A percentile compares a stretch with the other conserved stretches of the same genome.
Conservation (phyloP, 1,140 invertebrate species). For the Harpegnathos saltator region DNA sequence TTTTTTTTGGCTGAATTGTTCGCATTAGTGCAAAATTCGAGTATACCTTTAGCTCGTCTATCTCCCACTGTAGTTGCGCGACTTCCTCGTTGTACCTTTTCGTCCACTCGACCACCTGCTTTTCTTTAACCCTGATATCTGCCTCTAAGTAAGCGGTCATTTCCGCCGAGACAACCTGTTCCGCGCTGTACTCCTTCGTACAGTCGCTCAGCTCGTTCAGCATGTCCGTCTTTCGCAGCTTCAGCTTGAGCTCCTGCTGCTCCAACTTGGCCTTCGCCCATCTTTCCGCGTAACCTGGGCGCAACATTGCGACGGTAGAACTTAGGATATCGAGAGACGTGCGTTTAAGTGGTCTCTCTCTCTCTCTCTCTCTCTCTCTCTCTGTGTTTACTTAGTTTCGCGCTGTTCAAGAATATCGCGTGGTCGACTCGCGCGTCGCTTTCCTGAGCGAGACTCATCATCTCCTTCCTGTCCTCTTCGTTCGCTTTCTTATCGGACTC, state of each 20-base stretch:
- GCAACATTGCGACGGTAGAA: not conserved
- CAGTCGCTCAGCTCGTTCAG: conserved; percentile 62
- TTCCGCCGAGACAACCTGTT: conserved; percentile 71
- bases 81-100: conserved; percentile 74
- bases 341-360: not conserved
- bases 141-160: conserved; percentile 61
- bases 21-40: not conserved
- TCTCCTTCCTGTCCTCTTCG: not conserved
- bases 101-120: conserved; percentile 73
- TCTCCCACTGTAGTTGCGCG: conserved; percentile 71
- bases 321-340: not conserved
- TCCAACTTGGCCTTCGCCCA: conserved; percentile 76
- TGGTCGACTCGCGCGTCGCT: conserved; percentile 29
- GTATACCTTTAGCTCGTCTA: conserved; percentile 75
- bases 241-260: conserved; percentile 66
- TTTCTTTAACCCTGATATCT: conserved; percentile 70
- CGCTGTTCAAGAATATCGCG: conserved; percentile 54
- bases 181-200: conserved; percentile 53
- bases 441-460: conserved; percentile 33
- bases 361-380: too few species aligned
- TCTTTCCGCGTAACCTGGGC: conserved; percentile 62
- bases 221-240: conserved; percentile 63
- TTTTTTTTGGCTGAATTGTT: too few species aligned
- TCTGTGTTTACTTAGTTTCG: conserved; percentile 61
- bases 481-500: conserved; percentile 37